Percentiles rank a stretch among this genome's conserved stretches.
Conservation (phyloP, 2,113 vertebrate species). For the Forbesichthys agassizii region DNA sequence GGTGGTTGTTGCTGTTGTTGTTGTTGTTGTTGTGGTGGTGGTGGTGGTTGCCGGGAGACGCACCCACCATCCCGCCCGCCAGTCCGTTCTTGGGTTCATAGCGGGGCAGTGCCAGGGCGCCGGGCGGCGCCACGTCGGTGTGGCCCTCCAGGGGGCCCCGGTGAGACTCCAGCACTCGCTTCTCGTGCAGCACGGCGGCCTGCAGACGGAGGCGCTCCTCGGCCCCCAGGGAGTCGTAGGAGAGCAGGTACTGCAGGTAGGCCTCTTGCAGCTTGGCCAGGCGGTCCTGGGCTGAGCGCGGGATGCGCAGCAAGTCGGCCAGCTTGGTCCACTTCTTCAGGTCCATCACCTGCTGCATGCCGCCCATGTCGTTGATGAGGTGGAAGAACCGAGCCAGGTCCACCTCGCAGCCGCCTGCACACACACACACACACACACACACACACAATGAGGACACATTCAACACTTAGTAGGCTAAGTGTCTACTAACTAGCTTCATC, state of each 20-base stretch:
- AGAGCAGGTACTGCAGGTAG: conserved; percentile 98
- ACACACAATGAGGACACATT: not conserved
- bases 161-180: conserved; percentile 89
- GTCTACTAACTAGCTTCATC: no score
- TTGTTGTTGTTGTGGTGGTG: not conserved
- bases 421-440: not conserved
- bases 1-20: not conserved
- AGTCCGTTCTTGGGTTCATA: conserved; percentile 90
- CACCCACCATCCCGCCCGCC: conserved; percentile 59
- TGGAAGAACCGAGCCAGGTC: conserved; percentile 98
- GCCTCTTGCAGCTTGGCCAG: conserved; percentile 98
- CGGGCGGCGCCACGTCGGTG: conserved; percentile 78
- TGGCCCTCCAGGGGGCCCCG: conserved; percentile 94
- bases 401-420: conserved; percentile 93
- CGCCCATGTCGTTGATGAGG: conserved; percentile 98
- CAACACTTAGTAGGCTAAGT: no score
- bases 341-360: conserved; percentile 99
- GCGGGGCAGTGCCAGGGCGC: conserved; percentile 87
- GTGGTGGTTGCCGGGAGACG: conserved; percentile 77
- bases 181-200: conserved; percentile 92
- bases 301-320: conserved; percentile 95
- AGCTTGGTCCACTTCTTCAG: conserved; percentile 99
- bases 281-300: conserved; percentile 96
- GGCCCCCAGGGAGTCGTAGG: conserved; percentile 89
- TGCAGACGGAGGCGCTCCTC: conserved; percentile 91